A percentile compares a stretch with the other conserved stretches of the same genome.
Evolutionary conservation across 2,113 vertebrate species (phyloP).

Genomic region (Chunga burmeisteri): DNA sequence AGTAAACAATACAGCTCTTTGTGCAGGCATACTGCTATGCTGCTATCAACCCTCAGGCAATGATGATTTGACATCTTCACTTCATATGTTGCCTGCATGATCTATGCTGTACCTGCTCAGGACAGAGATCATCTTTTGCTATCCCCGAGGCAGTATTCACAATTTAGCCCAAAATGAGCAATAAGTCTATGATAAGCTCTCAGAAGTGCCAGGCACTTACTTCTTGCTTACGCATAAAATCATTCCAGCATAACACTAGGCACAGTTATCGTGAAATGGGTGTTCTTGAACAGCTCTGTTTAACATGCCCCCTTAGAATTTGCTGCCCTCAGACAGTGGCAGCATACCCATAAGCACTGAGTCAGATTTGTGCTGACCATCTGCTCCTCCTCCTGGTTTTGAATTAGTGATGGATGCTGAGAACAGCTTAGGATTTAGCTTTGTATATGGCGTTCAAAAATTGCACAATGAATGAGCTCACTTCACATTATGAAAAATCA

Average conservation of each 20-base stretch:
- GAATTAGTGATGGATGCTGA: background rate
- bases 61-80: constrained; percentile 26
- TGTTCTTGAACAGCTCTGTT: background rate
- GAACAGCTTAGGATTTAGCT: background rate
- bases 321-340: background rate
- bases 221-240: background rate
- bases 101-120: constrained; percentile 34
- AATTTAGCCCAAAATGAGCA: constrained; percentile 10
- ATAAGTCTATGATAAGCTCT: background rate
- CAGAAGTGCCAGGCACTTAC: background rate
- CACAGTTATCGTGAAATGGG: background rate
- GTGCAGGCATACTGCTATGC: background rate
- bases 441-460: accelerated
- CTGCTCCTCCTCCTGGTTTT: background rate
- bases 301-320: background rate
- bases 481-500: background rate
- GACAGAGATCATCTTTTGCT: background rate
- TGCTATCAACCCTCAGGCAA: constrained; percentile 1
- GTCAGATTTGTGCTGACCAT: background rate
- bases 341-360: background rate
- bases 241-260: background rate
- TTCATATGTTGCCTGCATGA: background rate
- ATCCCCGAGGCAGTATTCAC: background rate
- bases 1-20: constrained; percentile 32
- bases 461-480: background rate